Percentiles rank a stretch among this genome's conserved stretches.
Conservation (phyloP, 2,797 vertebrate species). For the Tarsius wallacei region DNA sequence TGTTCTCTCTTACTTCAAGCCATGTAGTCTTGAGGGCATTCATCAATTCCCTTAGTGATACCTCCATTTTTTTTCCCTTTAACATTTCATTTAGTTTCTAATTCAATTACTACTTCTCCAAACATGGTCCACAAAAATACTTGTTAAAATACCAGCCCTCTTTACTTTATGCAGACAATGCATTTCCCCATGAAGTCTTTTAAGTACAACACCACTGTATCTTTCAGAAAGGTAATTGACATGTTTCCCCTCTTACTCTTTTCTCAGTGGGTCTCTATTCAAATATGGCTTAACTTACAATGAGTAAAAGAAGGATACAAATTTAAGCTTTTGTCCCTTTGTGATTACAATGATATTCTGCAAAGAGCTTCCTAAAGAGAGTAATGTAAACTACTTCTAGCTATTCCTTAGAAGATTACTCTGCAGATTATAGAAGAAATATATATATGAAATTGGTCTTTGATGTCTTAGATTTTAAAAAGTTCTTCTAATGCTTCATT, state of each 20-base stretch:
- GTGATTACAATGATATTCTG: background rate
- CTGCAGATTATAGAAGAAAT: constrained; percentile 60
- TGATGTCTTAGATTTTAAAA: constrained; percentile 16
- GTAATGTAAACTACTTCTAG: constrained; percentile 54
- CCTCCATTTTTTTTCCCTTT: background rate
- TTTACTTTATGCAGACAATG: background rate
- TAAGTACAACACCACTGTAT: background rate
- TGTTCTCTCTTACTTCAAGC: background rate
- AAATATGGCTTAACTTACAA: constrained; percentile 61
- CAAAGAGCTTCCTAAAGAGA: constrained; percentile 50
- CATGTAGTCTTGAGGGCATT: background rate
- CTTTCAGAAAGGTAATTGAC: background rate
- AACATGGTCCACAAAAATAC: background rate
- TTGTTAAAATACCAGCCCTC: background rate
- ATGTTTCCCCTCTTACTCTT: background rate
- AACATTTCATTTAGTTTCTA: background rate
- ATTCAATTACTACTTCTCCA: constrained; percentile 2
- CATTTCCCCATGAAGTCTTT: background rate
- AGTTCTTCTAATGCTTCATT: constrained; percentile 23
- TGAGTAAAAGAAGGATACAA: constrained; percentile 10
- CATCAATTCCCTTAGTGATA: fast-evolving
- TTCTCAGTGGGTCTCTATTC: constrained; percentile 42
- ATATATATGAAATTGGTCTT: constrained; percentile 23
- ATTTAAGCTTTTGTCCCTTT: constrained; percentile 47
- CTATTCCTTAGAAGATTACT: constrained; percentile 20